Percentiles rank a stretch among this genome's conserved stretches.
These are phyloP conservation scores for Cerastis leucographa DNA, from an alignment of 2,888 invertebrate genomes.

Conservation along the genomic window DNA sequence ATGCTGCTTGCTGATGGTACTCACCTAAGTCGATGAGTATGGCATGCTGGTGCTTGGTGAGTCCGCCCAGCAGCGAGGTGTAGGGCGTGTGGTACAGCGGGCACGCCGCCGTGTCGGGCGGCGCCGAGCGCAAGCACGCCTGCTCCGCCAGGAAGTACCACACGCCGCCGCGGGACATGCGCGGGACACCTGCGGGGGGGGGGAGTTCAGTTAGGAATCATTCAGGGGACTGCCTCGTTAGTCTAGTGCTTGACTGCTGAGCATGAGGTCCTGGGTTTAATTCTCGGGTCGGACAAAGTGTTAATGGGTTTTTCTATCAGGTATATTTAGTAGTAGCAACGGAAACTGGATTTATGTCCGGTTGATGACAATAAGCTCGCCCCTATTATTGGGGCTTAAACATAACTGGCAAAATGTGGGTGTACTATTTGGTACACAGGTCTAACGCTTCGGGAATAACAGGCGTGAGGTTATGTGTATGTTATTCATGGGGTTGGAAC, in stretches of 20 bases:
- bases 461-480: no score
- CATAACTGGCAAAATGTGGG: no score
- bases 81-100: constrained; percentile 95
- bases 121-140: constrained; percentile 93
- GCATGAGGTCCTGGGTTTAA: no score
- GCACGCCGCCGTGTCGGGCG: constrained; percentile 92
- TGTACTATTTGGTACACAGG: no score
- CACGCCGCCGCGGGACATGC: constrained; percentile 95
- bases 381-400: no score
- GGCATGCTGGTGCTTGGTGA: constrained; percentile 98
- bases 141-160: constrained; percentile 98
- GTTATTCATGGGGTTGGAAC: background rate
- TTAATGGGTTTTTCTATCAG: no score
- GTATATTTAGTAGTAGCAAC: no score
- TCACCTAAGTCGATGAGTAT: constrained; percentile 98
- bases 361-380: no score
- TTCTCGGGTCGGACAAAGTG: no score
- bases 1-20: constrained; percentile 38
- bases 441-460: no score
- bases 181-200: constrained; percentile 93
- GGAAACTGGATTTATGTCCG: no score
- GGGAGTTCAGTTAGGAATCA: background rate
- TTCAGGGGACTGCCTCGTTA: background rate
- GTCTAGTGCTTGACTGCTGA: no score
- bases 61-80: constrained; percentile 94